These are phyloP conservation scores for Physeter macrocephalus DNA, from an alignment of 2,113 vertebrate species.

Conservation along the genomic window DNA sequence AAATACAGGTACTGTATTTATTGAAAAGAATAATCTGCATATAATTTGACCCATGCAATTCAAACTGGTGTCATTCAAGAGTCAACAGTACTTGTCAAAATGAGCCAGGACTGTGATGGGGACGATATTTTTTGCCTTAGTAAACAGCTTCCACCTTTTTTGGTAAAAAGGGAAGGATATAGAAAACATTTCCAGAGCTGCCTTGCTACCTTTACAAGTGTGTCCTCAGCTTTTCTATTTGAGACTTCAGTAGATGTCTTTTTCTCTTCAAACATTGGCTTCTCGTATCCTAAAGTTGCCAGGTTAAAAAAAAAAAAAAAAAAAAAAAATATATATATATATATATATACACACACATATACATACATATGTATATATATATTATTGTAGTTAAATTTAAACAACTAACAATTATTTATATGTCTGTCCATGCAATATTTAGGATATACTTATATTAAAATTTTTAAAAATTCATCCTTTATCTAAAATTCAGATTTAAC, in stretches of 20 bases:
- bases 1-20: no score
- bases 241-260: not conserved
- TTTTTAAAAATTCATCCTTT: not conserved
- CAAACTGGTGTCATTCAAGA: not conserved
- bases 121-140: not conserved
- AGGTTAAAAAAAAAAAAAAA: not conserved
- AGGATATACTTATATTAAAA: not conserved
- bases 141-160: not conserved
- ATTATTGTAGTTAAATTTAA: not conserved
- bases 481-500: not conserved
- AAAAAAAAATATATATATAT: not conserved
- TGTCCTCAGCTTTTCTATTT: not conserved
- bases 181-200: not conserved
- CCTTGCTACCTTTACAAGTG: not conserved
- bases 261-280: not conserved
- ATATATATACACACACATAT: accelerated
- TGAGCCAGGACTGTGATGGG: not conserved
- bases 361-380: not conserved
- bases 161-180: not conserved
- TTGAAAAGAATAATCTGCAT: not conserved
- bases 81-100: not conserved
- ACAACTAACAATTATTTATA: not conserved
- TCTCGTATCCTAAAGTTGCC: not conserved
- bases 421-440: not conserved
- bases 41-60: not conserved